Evolutionary conservation across 1,140 invertebrate genomes (phyloP).

Genomic region (Lasaia peninsularis): DNA sequence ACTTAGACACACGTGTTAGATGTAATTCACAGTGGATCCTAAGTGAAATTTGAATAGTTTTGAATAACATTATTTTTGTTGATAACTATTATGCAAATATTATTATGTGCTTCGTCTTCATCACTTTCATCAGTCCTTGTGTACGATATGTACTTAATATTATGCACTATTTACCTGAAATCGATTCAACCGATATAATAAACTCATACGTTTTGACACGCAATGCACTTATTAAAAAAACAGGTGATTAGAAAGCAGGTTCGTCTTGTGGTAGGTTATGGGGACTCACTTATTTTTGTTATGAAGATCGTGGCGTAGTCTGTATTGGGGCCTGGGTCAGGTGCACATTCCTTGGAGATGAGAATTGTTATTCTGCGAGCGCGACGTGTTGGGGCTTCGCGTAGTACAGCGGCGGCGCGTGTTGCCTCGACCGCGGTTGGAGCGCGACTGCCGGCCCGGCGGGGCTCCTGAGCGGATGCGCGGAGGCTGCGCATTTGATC

Average conservation of each 20-base stretch:
- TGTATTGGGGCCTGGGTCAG: slow-evolving; percentile 38
- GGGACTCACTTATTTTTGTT: slow-evolving; percentile 40
- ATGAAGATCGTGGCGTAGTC: slow-evolving; percentile 30
- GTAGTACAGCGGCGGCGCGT: slow-evolving; percentile 15
- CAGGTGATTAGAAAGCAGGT: slow-evolving; percentile 9
- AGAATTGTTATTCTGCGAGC: slow-evolving; percentile 26
- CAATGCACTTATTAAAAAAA: slow-evolving; percentile 7
- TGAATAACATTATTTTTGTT: too few species aligned
- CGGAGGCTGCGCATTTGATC: slow-evolving; percentile 32
- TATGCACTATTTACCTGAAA: slow-evolving; percentile 9
- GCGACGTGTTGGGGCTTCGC: slow-evolving; percentile 32
- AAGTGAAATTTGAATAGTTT: too few species aligned
- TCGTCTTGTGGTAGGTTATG: neutral
- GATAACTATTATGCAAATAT: too few species aligned
- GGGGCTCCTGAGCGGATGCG: slow-evolving; percentile 27
- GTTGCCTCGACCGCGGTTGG: slow-evolving; percentile 28
- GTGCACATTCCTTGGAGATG: slow-evolving; percentile 31
- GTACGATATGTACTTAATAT: neutral
- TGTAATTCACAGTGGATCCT: too few species aligned
- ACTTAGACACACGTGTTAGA: too few species aligned
- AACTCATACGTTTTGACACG: neutral
- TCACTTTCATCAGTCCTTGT: neutral
- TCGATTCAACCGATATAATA: neutral
- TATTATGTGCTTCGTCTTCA: too few species aligned
- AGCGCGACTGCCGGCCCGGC: slow-evolving; percentile 36